A percentile compares a stretch with the other conserved stretches of the same genome.
Evolutionary conservation across 1,140 invertebrate genomes (phyloP).

Genomic region (Ephestia elutella): DNA sequence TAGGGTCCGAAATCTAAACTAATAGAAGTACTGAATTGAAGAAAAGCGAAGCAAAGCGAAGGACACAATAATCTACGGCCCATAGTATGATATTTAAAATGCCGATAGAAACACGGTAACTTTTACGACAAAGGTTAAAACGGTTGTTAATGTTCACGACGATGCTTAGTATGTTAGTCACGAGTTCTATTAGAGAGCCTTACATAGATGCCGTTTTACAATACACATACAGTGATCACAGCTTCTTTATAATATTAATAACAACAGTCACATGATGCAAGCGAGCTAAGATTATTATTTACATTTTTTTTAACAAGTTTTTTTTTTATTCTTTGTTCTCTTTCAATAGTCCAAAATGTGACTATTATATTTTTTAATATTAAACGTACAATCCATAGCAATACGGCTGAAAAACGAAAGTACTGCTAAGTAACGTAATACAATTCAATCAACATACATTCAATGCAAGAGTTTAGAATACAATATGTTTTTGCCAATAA

Average conservation of each 20-base stretch:
- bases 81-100: neutral
- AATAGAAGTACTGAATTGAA: neutral
- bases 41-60: constrained; percentile 7
- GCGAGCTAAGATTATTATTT: constrained; percentile 63
- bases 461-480: constrained; percentile 23
- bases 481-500: constrained; percentile 70
- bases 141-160: constrained; percentile 36
- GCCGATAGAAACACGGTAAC: neutral
- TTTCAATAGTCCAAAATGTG: constrained; percentile 14
- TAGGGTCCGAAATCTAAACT: neutral
- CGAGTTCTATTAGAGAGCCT: constrained; percentile 59
- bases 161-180: constrained; percentile 67
- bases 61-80: constrained; percentile 4
- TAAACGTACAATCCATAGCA: constrained; percentile 22
- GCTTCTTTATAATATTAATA: constrained; percentile 54
- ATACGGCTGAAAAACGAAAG: constrained; percentile 34
- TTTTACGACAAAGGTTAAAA: constrained; percentile 20
- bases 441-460: constrained; percentile 9
- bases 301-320: constrained; percentile 36
- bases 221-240: constrained; percentile 45
- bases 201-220: constrained; percentile 52
- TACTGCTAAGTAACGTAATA: constrained; percentile 24
- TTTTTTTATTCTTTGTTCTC: neutral
- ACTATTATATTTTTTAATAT: constrained; percentile 21
- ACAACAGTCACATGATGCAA: constrained; percentile 70